These are phyloP conservation scores for Papilio protenor DNA, from an alignment of 2,888 invertebrate genomes.

Conservation along the genomic window DNA sequence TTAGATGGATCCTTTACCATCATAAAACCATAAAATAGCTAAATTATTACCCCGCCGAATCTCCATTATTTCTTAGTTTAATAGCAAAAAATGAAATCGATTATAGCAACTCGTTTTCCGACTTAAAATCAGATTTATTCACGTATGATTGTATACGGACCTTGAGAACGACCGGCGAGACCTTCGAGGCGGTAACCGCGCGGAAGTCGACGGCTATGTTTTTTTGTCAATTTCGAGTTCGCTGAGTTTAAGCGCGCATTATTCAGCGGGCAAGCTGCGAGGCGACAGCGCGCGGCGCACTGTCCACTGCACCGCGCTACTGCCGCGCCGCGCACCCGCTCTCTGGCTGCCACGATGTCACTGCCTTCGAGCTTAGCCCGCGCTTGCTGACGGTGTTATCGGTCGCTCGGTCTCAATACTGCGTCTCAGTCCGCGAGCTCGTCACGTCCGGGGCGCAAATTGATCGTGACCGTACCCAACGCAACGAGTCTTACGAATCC, in stretches of 20 bases:
- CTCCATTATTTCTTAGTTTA: constrained; percentile 63
- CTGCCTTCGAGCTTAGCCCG: constrained; percentile 70
- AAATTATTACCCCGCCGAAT: constrained; percentile 67
- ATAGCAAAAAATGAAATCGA: constrained; percentile 66
- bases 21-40: constrained; percentile 69
- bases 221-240: constrained; percentile 81
- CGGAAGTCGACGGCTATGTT: constrained; percentile 80
- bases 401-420: constrained; percentile 39
- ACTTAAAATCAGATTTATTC: constrained; percentile 79
- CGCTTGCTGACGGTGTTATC: constrained; percentile 61
- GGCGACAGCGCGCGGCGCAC: constrained; percentile 67
- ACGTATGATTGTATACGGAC: constrained; percentile 82
- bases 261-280: constrained; percentile 76
- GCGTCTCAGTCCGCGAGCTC: constrained; percentile 42
- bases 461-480: constrained; percentile 56
- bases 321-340: constrained; percentile 58
- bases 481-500: constrained; percentile 54
- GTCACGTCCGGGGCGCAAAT: constrained; percentile 52
- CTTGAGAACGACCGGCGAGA: constrained; percentile 80
- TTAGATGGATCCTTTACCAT: constrained; percentile 70
- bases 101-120: constrained; percentile 73
- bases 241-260: constrained; percentile 79
- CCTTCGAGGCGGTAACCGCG: constrained; percentile 83
- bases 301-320: constrained; percentile 72
- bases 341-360: constrained; percentile 80